Base-by-base conservation (phyloP, 2,888 invertebrate genomes). In the Cheilosia soror region DNA sequence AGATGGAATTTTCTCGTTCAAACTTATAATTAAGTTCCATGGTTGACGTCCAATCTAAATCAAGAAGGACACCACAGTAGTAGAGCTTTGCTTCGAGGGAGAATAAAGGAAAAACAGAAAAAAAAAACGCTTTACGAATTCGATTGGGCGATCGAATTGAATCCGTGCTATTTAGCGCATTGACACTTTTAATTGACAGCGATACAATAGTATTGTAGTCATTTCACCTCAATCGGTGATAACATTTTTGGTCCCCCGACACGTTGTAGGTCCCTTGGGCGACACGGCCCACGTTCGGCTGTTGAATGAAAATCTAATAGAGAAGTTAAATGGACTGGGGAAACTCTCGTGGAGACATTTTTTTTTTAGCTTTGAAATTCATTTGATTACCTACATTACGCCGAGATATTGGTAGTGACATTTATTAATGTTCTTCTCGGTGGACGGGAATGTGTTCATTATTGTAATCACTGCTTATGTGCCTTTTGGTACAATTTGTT, bases 151-250 rank as follows among this genome's bases (percentile, higher is more conserved):
- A 47, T 63, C 75, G 49, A 62, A 77, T 68, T 29, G 60, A 68
- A 69, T 62, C 69, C 69, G 31, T 71, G 69, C 69, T 63, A 49
- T 63, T 63, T 78, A 62, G 55, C 69, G 69, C 78, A 51, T 63
- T 78, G 78, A 78, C 78, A 71, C 62, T 78, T 78, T 78, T 78
- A 71, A 78, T 78, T 78, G 78, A 78, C 69, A 55, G 69, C 53
- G 47, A 69, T 71, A 78, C 69, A 78, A 78, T 78, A 55, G 78
- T 62, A 78, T 78, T 69, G 78, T 69, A 62, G 69, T 69, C 69
- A 57, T 55, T 69, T 69, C 69, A 47, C 55, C 40, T 69, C 40
- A 78, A 78, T 71, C 69, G 63, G 55, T 71, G 78, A 78, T 78
- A 71, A 78, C 62, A 55, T 42, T 76, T 51, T 51, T 20, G 20